Base-by-base conservation (phyloP, 2,888 invertebrate species). In the Heliconius sara region DNA sequence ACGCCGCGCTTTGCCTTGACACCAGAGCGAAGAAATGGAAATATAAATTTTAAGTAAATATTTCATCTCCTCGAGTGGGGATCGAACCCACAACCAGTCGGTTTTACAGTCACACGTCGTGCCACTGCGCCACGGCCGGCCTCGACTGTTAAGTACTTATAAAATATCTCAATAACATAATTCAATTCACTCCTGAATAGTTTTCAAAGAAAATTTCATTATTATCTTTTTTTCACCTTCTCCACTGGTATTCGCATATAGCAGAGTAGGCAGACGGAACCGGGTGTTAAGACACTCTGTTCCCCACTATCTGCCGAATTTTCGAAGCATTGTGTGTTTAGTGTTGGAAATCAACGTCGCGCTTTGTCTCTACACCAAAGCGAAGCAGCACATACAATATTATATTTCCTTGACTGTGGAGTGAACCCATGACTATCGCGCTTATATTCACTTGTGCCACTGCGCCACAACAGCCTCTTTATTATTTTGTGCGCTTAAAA, bases 111-210 rank as follows among this genome's bases (percentile, higher is more conserved):
- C n/a, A n/a, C n/a, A n/a, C n/a, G n/a, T n/a, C n/a, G n/a, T n/a
- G n/a, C n/a, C n/a, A 3, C 4, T 3, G 3, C 30, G 0, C 9
- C 1, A 19, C 19, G 19, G 19, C n/a, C n/a, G n/a, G n/a, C n/a
- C n/a, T n/a, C n/a, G n/a, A 52, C 1, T 52, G 5, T 5, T 16
- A 27, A 27, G 27, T 27, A 27, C 2, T 27, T 27, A 27, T 27
- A 2, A 27, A 27, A 27, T 27, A 27, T 27, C 27, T 27, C 27
- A 27, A 27, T 27, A 27, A 27, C 27, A 1, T 27, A 27, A 27
- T 2, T 27, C 27, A 27, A 27, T 27, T 27, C 27, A 27, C 6
- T 52, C 7, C 7, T 19, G 0, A 19, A 52, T 52, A 6, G 6
- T 52, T 19, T 4, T 19, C 19, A 19, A 52, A 52, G 19, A 52